Base-by-base conservation (phyloP, 1,140 invertebrate species). In the Aphidius gifuensis region DNA sequence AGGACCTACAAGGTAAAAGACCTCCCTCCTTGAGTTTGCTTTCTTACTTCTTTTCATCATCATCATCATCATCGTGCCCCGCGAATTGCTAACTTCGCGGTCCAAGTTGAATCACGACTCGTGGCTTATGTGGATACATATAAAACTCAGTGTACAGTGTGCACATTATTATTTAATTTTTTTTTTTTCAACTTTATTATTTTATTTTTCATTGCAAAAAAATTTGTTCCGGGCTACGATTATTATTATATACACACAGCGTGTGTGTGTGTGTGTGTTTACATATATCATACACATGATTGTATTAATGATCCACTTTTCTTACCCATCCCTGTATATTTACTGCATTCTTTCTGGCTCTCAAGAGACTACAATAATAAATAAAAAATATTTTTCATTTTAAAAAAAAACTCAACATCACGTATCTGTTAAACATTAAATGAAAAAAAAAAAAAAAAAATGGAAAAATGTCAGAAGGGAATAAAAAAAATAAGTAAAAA, bases 371-470 rank as follows among this genome's bases (percentile, higher is more conserved):
- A n/a, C 16, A 59, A 21, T 48, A 49, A 40, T 16, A 9, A 8
- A 59, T 32, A n/a, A 40, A 45, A 9, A 16, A 9, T 16, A n/a
- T n/a, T 9, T 6, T 23, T n/a, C 48, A 49, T 50, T 48, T 50
- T 40, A 43, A 58, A 45, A 53, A 53, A 43, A 63, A 32, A 32
- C 4, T 63, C 53, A 42, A 11, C 9, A 48, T 43, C 61, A 63
- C 56, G 56, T 63, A 54, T 54, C 58, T 55, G 61, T 63, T 63
- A 58, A 58, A 57, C 46, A 54, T 32, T 6, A 39, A 54, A n/a
- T 54, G 50, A 51, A 45, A 40, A 6, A 45, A 8, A 6, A 39
- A 16, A 58, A 7, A 32, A 1, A 53, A 3, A 53, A n/a, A n/a
- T n/a, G 16, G 16, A 16, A 53, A 53, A 32, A 53, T 11, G 16